phyloP scores from a whole-genome alignment of 2,888 invertebrate genomes.

The Syrista parreyssii region DNA sequence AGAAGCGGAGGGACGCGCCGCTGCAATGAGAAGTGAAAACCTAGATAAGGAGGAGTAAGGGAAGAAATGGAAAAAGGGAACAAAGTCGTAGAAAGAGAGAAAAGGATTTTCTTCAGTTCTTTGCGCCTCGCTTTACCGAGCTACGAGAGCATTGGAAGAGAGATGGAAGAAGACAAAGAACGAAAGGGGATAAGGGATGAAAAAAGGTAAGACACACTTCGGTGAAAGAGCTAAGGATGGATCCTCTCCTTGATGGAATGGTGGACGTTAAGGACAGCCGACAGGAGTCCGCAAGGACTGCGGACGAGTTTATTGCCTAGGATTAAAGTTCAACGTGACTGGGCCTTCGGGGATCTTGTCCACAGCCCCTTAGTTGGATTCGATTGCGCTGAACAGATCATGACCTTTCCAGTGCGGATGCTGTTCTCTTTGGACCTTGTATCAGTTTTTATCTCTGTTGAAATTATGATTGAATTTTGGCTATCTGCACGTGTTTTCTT shows the following conservation, averaged over 20 bases:
- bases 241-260: slow-evolving; percentile 46
- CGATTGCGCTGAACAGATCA: no score
- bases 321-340: slow-evolving; percentile 55
- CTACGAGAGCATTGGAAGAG: slow-evolving; percentile 7
- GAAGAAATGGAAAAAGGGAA: neutral
- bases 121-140: slow-evolving; percentile 12
- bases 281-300: slow-evolving; percentile 33
- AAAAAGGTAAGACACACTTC: slow-evolving; percentile 15
- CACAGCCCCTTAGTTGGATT: slow-evolving; percentile 7
- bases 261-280: slow-evolving; percentile 42
- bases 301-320: slow-evolving; percentile 51
- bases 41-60: neutral
- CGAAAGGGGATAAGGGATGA: slow-evolving; percentile 18
- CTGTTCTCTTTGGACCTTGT: no score
- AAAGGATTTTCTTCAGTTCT: slow-evolving; percentile 8
- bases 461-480: neutral
- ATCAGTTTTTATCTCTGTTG: no score
- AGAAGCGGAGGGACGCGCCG: slow-evolving; percentile 1
- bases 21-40: slow-evolving; percentile 11
- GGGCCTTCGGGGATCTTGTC: slow-evolving; percentile 33
- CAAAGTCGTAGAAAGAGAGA: slow-evolving; percentile 2
- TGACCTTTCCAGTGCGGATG: no score
- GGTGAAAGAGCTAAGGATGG: slow-evolving; percentile 10
- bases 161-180: neutral
- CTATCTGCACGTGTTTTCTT: no score